Evolutionary conservation across 2,797 vertebrate genomes (phyloP), one percentile per base, ranked within the genome.

Genomic region (Pangasius macronema): DNA sequence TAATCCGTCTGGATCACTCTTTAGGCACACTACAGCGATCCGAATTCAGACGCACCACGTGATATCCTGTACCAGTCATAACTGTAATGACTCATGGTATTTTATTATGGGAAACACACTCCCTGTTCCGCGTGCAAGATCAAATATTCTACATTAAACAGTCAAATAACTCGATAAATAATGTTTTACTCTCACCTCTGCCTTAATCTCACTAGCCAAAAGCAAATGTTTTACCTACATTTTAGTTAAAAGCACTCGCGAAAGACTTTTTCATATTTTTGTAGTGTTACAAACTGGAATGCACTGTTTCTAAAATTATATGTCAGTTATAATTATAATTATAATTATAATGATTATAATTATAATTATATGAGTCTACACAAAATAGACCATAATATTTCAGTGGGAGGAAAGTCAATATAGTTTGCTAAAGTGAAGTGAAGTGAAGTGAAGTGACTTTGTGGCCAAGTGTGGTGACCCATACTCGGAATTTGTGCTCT

Each of bases 11-110:
- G 6, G 36, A 4, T 46, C 70, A 22, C 72, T 51, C 51, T 51
- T 57, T 57, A 80, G 51, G 53, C 51, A 13, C 77, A 14, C 20
- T 42, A 3, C 55, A 61, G 53, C 20, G 24, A 42, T 42, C 55
- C 2, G 51, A 9, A 81, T 59, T 57, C 9, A 61, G 14, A 49
- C 39, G 27, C 27, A 65, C 3, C 61, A 83, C 61, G n/a, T 36
- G 80, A 79, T 24, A 79, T 84, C 72, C 86, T 30, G 82, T 70
- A 79, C 79, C 51, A 18, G 24, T 51, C 39, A 42, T 33, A 42
- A 59, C 18, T 5, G 10, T 27, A 13, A 61, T 87, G 86, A 87
- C 46, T 83, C 81, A 82, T 36, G 59, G 11, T 39, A 75, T 0
- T 27, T 4, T 2, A 46, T 83, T 68, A 79, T 55, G 70, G 82